These are phyloP conservation scores for Pterois miles DNA, from an alignment of 2,797 vertebrate genomes.

Conservation along the genomic window DNA sequence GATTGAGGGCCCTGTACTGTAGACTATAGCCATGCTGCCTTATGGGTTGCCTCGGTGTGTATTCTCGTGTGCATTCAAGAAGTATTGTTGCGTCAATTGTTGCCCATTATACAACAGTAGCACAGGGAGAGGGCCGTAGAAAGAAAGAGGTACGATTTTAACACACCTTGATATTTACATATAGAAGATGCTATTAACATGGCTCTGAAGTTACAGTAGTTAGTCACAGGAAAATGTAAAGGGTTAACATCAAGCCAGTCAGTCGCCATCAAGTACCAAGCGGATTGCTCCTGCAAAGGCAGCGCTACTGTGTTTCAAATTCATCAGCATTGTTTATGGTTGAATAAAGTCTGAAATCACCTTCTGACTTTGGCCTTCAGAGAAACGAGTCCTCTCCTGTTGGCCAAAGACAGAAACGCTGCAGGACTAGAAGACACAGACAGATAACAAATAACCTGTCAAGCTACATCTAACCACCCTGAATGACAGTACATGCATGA, in stretches of 20 bases:
- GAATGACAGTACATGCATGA: too few species aligned
- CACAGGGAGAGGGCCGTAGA: background rate
- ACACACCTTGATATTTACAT: slow-evolving; percentile 25
- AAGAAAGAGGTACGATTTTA: background rate
- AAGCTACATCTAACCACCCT: background rate
- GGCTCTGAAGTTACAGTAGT: background rate
- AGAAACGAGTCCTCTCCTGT: slow-evolving; percentile 1
- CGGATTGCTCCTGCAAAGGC: slow-evolving; percentile 12
- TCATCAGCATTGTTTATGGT: slow-evolving; percentile 29
- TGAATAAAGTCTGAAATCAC: slow-evolving; percentile 47
- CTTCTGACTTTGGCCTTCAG: slow-evolving; percentile 19
- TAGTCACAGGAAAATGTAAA: background rate
- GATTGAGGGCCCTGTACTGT: background rate
- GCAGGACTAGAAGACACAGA: background rate
- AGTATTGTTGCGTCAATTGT: background rate
- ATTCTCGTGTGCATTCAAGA: background rate
- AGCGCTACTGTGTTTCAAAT: background rate
- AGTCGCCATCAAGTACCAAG: background rate
- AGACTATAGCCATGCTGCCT: background rate
- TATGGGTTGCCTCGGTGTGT: background rate
- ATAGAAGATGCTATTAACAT: slow-evolving; percentile 10
- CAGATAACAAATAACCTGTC: background rate
- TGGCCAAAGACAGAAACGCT: background rate
- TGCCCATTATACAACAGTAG: background rate
- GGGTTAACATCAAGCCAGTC: slow-evolving; percentile 32